A percentile compares a stretch with the other conserved stretches of the same genome.
These are phyloP conservation scores for Erinaceus europaeus DNA, from an alignment of 2,113 vertebrate species.

Conservation along the genomic window DNA sequence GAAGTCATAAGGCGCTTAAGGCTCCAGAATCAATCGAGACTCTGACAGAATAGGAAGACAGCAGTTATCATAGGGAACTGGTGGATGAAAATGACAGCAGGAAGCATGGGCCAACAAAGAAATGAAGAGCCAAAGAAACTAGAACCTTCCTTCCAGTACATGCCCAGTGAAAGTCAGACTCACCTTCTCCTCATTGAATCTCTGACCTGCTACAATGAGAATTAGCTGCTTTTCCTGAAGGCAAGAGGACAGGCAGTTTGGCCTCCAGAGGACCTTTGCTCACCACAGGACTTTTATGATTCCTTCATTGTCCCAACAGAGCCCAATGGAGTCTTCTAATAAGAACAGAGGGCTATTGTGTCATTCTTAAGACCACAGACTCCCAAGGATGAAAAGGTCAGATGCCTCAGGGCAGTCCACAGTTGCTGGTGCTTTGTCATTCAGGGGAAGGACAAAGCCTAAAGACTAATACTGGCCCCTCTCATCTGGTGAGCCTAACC, in stretches of 20 bases:
- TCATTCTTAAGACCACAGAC: constrained; percentile 53
- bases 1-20: neutral
- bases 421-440: constrained; percentile 49
- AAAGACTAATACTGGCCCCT: neutral
- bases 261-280: constrained; percentile 36
- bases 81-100: neutral
- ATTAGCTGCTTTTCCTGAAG: constrained; percentile 30
- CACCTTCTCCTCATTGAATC: neutral
- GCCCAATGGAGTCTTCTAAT: constrained; percentile 33
- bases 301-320: constrained; percentile 25
- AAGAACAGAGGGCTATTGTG: constrained; percentile 65
- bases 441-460: constrained; percentile 47
- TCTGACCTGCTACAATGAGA: constrained; percentile 20
- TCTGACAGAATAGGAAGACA: neutral
- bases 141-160: neutral
- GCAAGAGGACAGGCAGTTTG: constrained; percentile 36
- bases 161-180: constrained; percentile 2
- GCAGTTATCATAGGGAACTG: neutral
- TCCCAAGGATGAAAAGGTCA: constrained; percentile 62
- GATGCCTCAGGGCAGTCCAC: constrained; percentile 43
- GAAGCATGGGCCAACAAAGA: neutral
- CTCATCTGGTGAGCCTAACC: constrained; percentile 30
- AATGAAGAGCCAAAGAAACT: neutral
- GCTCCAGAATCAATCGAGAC: neutral
- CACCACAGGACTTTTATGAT: constrained; percentile 29